A percentile compares a stretch with the other conserved stretches of the same genome.
These are phyloP conservation scores for Mirounga angustirostris DNA, from an alignment of 2,113 vertebrate species.

Conservation along the genomic window DNA sequence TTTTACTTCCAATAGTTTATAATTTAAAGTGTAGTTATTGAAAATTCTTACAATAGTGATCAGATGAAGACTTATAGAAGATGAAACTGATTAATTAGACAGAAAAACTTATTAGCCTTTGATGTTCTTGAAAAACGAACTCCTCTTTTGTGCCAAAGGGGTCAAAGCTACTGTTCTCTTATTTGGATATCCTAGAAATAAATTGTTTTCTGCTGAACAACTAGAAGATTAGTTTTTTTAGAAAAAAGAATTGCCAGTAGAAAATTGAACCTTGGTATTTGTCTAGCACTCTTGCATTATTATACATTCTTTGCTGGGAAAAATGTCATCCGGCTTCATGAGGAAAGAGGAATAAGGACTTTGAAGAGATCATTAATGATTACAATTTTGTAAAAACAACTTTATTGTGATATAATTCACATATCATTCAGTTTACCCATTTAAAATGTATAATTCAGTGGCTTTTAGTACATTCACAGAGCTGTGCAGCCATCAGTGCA, in stretches of 20 bases:
- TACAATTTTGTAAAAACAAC: not conserved
- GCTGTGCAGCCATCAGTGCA: not conserved
- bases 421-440: not conserved
- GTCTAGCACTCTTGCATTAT: not conserved
- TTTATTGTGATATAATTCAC: not conserved
- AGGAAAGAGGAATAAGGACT: not conserved
- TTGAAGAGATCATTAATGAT: constrained; percentile 34
- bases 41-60: not conserved
- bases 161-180: not conserved
- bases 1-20: not conserved
- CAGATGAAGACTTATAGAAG: not conserved
- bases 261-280: not conserved
- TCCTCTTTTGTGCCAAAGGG: not conserved
- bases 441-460: not conserved
- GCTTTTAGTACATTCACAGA: not conserved
- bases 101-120: constrained; percentile 1
- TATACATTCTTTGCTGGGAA: not conserved
- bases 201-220: not conserved
- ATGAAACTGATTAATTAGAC: not conserved
- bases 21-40: not conserved
- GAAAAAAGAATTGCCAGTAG: not conserved
- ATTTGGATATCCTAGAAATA: not conserved
- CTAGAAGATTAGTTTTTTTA: constrained; percentile 9
- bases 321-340: not conserved
- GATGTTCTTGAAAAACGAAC: not conserved